phyloP scores from a whole-genome alignment of 2,113 vertebrate genomes.

The Phaethon lepturus region DNA sequence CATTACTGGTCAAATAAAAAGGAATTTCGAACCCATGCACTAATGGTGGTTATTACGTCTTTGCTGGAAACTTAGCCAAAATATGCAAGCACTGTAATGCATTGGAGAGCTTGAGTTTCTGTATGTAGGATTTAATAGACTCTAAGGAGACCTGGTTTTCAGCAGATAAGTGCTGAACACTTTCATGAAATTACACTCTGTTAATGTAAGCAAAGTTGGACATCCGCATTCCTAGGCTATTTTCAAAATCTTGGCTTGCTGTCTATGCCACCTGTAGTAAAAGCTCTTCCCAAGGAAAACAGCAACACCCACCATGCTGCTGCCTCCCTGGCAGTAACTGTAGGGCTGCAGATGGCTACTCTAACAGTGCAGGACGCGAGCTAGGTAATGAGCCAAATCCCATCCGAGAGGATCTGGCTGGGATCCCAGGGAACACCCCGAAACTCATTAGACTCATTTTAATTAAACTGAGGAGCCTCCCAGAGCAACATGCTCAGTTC shows the following conservation, averaged over 20 bases:
- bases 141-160: background rate
- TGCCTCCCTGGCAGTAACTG: constrained; percentile 36
- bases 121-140: background rate
- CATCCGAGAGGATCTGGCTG: background rate
- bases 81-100: background rate
- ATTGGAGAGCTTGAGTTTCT: background rate
- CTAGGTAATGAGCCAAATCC: constrained; percentile 45
- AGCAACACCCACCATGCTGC: constrained; percentile 40
- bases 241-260: background rate
- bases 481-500: background rate
- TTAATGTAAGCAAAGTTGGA: background rate
- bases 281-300: constrained; percentile 54
- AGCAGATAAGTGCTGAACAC: background rate
- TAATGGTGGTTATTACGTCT: background rate
- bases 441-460: constrained; percentile 49
- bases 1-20: background rate
- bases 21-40: fast-evolving
- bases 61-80: background rate
- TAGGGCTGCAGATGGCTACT: constrained; percentile 32
- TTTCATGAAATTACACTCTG: background rate
- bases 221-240: background rate
- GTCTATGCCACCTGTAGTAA: constrained; percentile 26
- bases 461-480: constrained; percentile 49
- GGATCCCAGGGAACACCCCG: constrained; percentile 52
- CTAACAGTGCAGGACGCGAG: background rate